Conservation (phyloP, 2,888 invertebrate species). For the Aspidapion aeneum region DNA sequence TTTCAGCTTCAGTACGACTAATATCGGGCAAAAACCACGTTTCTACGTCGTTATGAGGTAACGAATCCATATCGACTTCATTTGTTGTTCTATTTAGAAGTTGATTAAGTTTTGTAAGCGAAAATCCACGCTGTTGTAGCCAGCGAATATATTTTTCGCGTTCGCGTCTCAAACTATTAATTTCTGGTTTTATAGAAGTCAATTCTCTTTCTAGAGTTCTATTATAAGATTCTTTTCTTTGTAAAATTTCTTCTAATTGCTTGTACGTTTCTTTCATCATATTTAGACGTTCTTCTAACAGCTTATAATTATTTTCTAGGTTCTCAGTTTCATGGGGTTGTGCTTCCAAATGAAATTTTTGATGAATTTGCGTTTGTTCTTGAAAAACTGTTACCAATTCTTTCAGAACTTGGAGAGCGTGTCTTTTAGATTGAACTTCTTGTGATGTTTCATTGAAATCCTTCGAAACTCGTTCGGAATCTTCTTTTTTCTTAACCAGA, state of each 20-base stretch:
- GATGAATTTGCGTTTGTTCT: slow-evolving; percentile 82
- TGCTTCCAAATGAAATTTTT: slow-evolving; percentile 68
- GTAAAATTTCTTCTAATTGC: slow-evolving; percentile 74
- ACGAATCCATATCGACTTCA: slow-evolving; percentile 52
- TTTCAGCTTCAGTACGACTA: slow-evolving; percentile 76
- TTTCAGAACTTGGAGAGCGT: slow-evolving; percentile 84
- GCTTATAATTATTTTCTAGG: slow-evolving; percentile 73
- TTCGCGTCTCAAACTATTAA: slow-evolving; percentile 71
- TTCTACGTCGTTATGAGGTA: slow-evolving; percentile 66
- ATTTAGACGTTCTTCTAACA: slow-evolving; percentile 67
- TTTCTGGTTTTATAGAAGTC: slow-evolving; percentile 83
- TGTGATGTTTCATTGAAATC: slow-evolving; percentile 72
- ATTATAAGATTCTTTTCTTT: slow-evolving; percentile 73
- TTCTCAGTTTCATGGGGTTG: slow-evolving; percentile 80
- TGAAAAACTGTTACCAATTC: slow-evolving; percentile 87
- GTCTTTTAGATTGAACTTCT: slow-evolving; percentile 78
- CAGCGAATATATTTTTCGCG: slow-evolving; percentile 82
- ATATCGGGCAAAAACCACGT: slow-evolving; percentile 79
- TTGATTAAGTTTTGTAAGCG: slow-evolving; percentile 67
- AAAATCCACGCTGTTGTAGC: slow-evolving; percentile 73
- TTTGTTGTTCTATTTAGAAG: slow-evolving; percentile 47
- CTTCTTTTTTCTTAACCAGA: slow-evolving; percentile 67
- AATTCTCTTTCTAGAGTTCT: slow-evolving; percentile 84
- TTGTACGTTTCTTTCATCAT: slow-evolving; percentile 73
- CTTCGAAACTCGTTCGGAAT: slow-evolving; percentile 72